Base-by-base conservation (phyloP, 2,888 invertebrate genomes). In the Thymelicus sylvestris region DNA sequence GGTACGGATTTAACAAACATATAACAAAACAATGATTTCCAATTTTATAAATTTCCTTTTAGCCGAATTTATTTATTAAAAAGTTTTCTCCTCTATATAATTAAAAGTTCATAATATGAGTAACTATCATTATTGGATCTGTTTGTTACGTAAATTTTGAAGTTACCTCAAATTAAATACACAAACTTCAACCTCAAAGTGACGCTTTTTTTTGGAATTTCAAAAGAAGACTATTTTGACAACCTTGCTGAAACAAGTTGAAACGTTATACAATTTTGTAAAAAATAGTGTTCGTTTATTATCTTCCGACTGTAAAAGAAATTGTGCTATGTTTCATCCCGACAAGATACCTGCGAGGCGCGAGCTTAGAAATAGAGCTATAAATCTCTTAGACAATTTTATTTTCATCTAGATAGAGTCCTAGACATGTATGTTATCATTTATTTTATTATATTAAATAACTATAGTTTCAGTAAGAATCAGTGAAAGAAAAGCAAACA, bases 321-420 rank as follows among this genome's bases (percentile, higher is more conserved):
- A 69, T 64, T 64, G 64, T 47, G 48, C 59, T 57, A 69, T 69
- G 69, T 64, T 69, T 69, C 69, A 70, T 59, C 48, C 60, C 59
- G 64, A 59, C 50, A 48, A 59, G 59, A 65, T 65, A 70, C 62
- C 68, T 55, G 59, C 64, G 48, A 69, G 69, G 63, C 64, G 59
- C 47, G 64, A 70, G 64, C 69, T 59, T 59, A 59, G 69, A 65
- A 64, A 70, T 70, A 59, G 69, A 70, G 69, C 69, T 50, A 70
- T 70, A 70, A 70, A 70, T 64, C 69, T 50, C 48, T 59, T 24
- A 69, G 69, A 69, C 69, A 57, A 48, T 64, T 64, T 64, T 69
- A 69, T 69, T 59, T 63, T 64, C 59, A 69, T 31, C 64, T 50
- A n/a, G 41, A 64, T 64, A 59, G 59, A 57, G 59, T 64, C 48